Conservation (phyloP, 2,797 vertebrate genomes). For the Eptatretus atami region DNA sequence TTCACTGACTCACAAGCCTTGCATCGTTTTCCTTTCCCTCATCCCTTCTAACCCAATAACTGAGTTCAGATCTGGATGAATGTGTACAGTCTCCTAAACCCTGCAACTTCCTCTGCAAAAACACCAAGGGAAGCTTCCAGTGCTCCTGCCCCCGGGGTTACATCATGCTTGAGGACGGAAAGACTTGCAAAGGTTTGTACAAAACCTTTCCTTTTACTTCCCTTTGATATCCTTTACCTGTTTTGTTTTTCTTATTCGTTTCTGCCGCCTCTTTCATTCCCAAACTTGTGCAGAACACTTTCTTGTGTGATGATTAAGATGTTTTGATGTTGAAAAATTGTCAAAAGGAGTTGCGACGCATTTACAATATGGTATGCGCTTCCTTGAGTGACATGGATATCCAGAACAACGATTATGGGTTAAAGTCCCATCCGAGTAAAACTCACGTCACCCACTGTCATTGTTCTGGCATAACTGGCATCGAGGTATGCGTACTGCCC, state of each 20-base stretch:
- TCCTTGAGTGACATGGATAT: too few species aligned
- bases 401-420: too few species aligned
- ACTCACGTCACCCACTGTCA: too few species aligned
- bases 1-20: not conserved
- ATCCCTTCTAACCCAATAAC: not conserved
- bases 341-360: too few species aligned
- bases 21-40: not conserved
- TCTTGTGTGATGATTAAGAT: too few species aligned
- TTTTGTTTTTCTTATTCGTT: not conserved
- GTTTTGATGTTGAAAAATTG: too few species aligned
- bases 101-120: slow-evolving; percentile 75
- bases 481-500: too few species aligned
- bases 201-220: not conserved
- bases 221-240: not conserved
- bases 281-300: too few species aligned
- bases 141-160: slow-evolving; percentile 67
- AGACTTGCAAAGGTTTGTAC: slow-evolving; percentile 52
- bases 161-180: slow-evolving; percentile 43
- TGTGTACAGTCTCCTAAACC: slow-evolving; percentile 47
- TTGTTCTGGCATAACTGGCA: too few species aligned
- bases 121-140: slow-evolving; percentile 63
- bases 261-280: not conserved
- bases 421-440: too few species aligned
- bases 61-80: slow-evolving; percentile 44
- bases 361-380: too few species aligned